These are phyloP conservation scores for Platyrinchus mystaceus DNA, from an alignment of 2,797 vertebrate genomes.

Conservation along the genomic window DNA sequence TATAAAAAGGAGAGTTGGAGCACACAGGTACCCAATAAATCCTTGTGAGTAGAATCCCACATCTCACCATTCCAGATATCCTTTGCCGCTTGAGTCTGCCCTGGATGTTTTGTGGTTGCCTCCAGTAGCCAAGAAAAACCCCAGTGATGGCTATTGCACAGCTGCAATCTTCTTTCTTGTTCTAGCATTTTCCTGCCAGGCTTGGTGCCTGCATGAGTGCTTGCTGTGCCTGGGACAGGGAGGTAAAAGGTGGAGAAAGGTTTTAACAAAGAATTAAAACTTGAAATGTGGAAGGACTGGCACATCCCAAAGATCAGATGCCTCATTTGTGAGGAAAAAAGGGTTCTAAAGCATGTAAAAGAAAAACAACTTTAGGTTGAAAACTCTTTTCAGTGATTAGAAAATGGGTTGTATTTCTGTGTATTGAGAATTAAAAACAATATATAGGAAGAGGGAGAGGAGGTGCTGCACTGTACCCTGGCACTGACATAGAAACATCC, in stretches of 20 bases:
- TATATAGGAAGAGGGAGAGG: background rate
- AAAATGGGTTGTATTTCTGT: background rate
- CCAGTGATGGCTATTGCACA: background rate
- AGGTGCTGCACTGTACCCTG: background rate
- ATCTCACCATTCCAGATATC: background rate
- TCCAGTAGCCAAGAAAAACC: background rate
- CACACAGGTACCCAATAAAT: background rate
- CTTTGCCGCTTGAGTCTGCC: background rate
- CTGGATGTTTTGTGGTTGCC: background rate
- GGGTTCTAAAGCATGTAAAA: background rate
- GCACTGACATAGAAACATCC: background rate
- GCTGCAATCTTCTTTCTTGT: background rate
- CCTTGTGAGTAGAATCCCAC: background rate
- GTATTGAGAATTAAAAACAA: background rate
- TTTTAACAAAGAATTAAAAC: background rate
- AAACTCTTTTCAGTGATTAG: background rate
- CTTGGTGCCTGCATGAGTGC: background rate
- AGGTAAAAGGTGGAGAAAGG: background rate
- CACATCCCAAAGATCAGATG: background rate
- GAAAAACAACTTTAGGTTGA: background rate
- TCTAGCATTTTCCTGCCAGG: background rate
- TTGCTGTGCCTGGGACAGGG: background rate
- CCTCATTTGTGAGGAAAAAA: background rate
- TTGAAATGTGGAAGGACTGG: background rate
- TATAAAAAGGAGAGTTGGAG: background rate